Conservation (phyloP, 2,113 vertebrate genomes). For the Amazona vittata region DNA sequence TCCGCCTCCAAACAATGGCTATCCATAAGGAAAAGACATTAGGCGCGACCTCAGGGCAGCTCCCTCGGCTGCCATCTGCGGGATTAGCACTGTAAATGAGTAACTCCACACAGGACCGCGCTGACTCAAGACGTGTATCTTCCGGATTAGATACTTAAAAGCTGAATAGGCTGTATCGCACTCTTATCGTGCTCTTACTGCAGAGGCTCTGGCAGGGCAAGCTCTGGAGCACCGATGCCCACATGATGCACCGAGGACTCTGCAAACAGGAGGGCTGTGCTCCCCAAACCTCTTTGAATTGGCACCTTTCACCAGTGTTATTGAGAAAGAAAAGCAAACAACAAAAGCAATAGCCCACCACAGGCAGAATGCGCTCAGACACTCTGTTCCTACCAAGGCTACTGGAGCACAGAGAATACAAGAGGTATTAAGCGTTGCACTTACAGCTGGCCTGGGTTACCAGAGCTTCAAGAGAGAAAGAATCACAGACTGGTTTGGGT, state of each 20-base stretch:
- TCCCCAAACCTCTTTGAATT: background rate
- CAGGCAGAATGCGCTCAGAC: background rate
- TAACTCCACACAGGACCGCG: background rate
- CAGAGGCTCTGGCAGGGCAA: fast-evolving
- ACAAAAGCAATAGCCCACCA: background rate
- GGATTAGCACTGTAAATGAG: background rate
- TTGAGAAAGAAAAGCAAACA: background rate
- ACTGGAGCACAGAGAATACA: background rate
- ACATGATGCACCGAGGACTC: background rate
- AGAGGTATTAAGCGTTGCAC: background rate
- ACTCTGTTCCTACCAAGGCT: background rate
- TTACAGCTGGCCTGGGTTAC: background rate
- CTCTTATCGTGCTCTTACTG: fast-evolving
- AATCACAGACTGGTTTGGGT: background rate
- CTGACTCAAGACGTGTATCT: background rate
- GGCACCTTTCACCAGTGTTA: background rate
- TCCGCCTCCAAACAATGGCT: conserved; percentile 10
- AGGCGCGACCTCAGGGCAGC: background rate
- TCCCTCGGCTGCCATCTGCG: background rate
- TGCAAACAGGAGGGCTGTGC: background rate
- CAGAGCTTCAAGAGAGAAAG: background rate
- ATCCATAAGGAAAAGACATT: conserved; percentile 34
- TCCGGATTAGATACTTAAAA: fast-evolving
- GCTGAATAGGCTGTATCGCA: fast-evolving
- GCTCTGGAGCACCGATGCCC: background rate